Conservation (phyloP, 1,140 invertebrate genomes). For the Aphis gossypii region DNA sequence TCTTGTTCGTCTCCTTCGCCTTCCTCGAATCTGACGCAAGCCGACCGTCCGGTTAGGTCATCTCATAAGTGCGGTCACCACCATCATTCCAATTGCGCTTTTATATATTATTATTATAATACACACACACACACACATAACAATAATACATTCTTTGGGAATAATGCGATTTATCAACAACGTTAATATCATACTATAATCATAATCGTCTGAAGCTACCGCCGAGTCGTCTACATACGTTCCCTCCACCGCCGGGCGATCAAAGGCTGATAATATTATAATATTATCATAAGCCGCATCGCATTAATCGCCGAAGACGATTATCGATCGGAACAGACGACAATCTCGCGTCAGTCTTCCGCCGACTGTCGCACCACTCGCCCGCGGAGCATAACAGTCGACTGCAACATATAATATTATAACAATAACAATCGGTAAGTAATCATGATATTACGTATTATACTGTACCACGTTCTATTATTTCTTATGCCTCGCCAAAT, state of each 20-base stretch:
- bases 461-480: not conserved
- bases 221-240: not conserved
- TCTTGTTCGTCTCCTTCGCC: not conserved
- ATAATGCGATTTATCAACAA: not conserved
- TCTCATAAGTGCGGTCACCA: not conserved
- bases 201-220: not conserved
- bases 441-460: not conserved
- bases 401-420: not conserved
- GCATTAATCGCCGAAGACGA: not conserved
- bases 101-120: not conserved
- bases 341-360: conserved; percentile 10
- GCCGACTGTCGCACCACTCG: not conserved
- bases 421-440: not conserved
- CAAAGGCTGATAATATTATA: not conserved
- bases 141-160: not conserved
- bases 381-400: not conserved
- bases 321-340: not conserved
- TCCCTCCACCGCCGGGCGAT: not conserved
- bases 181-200: not conserved
- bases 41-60: not conserved
- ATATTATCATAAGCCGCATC: not conserved
- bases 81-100: not conserved
- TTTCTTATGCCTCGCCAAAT: not conserved
- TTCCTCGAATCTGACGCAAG: not conserved
- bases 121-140: not conserved